Evolutionary conservation across 92 coral and sea anemone species (phyloP).

Genomic region (Pocillopora meandrina): DNA sequence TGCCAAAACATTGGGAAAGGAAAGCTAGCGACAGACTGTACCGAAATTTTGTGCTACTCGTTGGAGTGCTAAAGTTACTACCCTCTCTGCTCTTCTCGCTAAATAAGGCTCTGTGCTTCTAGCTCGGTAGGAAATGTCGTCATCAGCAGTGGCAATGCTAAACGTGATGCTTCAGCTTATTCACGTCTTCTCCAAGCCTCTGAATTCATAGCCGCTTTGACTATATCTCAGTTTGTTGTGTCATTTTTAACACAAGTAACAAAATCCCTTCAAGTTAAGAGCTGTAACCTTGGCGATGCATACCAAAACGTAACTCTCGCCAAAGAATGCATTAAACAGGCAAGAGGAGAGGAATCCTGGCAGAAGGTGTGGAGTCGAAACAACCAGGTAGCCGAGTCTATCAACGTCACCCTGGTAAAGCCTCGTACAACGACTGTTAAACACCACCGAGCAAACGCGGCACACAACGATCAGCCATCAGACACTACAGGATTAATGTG

Average conservation of each 20-base stretch:
- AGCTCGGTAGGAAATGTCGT: constrained; percentile 42
- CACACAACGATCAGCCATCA: constrained; percentile 38
- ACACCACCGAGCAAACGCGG: constrained; percentile 56
- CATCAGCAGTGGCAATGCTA: constrained; percentile 57
- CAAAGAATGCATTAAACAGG: constrained; percentile 37
- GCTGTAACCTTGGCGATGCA: constrained; percentile 54
- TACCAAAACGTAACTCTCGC: constrained; percentile 32
- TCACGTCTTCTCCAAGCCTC: constrained; percentile 53
- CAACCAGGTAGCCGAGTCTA: too few species aligned
- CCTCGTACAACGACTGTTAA: constrained; percentile 45
- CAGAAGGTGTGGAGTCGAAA: too few species aligned
- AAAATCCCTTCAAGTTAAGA: constrained; percentile 43
- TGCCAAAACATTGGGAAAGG: constrained; percentile 31
- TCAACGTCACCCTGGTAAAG: constrained; percentile 27
- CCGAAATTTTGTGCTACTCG: constrained; percentile 57
- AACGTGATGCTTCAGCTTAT: constrained; percentile 42
- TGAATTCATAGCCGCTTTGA: constrained; percentile 52
- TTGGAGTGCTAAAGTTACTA: constrained; percentile 54
- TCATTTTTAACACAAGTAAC: constrained; percentile 48
- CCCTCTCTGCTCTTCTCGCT: constrained; percentile 55
- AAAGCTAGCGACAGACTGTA: constrained; percentile 40
- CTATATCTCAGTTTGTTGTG: constrained; percentile 42
- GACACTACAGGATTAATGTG: constrained; percentile 57
- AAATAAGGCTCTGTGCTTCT: constrained; percentile 45
- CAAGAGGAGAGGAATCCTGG: too few species aligned